Evolutionary conservation across 2,888 invertebrate species (phyloP).

Genomic region (Pimpla rufipes): DNA sequence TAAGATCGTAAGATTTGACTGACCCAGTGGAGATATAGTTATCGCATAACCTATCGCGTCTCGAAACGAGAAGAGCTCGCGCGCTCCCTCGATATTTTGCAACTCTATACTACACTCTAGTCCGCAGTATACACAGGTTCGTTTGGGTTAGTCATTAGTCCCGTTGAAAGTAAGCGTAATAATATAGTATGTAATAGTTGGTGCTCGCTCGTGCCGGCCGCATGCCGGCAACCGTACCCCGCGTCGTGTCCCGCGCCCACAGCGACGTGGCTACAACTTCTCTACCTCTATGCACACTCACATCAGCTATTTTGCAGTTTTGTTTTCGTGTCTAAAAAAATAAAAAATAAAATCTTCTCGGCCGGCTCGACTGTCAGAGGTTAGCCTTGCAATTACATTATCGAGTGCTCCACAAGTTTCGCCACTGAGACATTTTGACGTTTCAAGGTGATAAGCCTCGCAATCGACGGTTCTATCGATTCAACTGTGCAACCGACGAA

Average conservation of each 20-base stretch:
- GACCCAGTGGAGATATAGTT: not conserved
- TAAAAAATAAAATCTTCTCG: no score
- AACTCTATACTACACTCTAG: conserved; percentile 27
- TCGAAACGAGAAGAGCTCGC: conserved; percentile 40
- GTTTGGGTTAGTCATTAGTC: conserved; percentile 49
- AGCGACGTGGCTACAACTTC: not conserved
- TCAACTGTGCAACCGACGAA: not conserved
- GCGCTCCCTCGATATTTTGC: conserved; percentile 42
- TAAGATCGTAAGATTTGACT: not conserved
- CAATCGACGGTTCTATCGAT: conserved; percentile 14
- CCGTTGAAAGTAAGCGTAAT: conserved; percentile 52
- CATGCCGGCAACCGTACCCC: not conserved
- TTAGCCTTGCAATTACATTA: conserved; percentile 40
- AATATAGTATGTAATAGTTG: conserved; percentile 22
- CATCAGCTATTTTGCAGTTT: not conserved
- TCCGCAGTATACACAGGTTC: conserved; percentile 33
- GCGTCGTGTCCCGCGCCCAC: conserved; percentile 1
- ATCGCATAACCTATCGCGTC: conserved; percentile 42
- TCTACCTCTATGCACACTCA: not conserved
- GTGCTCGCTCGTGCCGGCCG: not conserved
- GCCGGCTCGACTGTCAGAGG: not conserved
- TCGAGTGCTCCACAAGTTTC: conserved; percentile 21
- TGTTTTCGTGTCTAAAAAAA: conserved; percentile 24
- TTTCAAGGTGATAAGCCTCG: conserved; percentile 39
- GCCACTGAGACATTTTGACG: conserved; percentile 34